Evolutionary conservation across 2,888 invertebrate genomes (phyloP).

Genomic region (Stictocephala bisonia): DNA sequence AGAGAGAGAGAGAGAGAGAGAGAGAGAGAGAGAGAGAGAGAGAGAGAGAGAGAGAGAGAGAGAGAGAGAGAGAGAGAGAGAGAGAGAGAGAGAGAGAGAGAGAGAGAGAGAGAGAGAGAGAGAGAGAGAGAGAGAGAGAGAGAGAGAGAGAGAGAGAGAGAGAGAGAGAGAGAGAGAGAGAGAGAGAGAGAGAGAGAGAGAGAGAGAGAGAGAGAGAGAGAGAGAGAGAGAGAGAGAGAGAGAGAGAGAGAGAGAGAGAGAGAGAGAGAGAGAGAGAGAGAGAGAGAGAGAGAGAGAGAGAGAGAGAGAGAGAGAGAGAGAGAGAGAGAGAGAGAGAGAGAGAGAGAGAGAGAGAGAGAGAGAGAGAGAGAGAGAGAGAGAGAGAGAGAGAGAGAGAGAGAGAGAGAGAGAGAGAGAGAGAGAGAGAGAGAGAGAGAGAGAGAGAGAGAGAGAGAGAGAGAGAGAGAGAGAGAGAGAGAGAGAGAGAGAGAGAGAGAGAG

Average conservation of each 20-base stretch:
- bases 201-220: slow-evolving; percentile 45
- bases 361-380: slow-evolving; percentile 42
- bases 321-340: slow-evolving; percentile 27
- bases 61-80: slow-evolving; percentile 11
- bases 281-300: slow-evolving; percentile 43
- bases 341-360: slow-evolving; percentile 37
- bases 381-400: too few relatives aligned
- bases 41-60: slow-evolving; percentile 20
- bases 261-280: slow-evolving; percentile 24
- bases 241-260: slow-evolving; percentile 26
- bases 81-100: not conserved
- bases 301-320: slow-evolving; percentile 50
- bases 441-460: slow-evolving; percentile 33
- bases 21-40: slow-evolving; percentile 41
- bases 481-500: slow-evolving; percentile 40
- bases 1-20: slow-evolving; percentile 47
- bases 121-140: slow-evolving; percentile 44
- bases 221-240: slow-evolving; percentile 38
- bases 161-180: slow-evolving; percentile 49
- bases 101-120: slow-evolving; percentile 34
- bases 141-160: slow-evolving; percentile 37
- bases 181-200: slow-evolving; percentile 45
- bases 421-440: slow-evolving; percentile 45
- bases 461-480: slow-evolving; percentile 31
- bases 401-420: slow-evolving; percentile 41